These are phyloP conservation scores for Phyllotis vaccarum DNA, from an alignment of 2,797 vertebrate species.

Conservation along the genomic window DNA sequence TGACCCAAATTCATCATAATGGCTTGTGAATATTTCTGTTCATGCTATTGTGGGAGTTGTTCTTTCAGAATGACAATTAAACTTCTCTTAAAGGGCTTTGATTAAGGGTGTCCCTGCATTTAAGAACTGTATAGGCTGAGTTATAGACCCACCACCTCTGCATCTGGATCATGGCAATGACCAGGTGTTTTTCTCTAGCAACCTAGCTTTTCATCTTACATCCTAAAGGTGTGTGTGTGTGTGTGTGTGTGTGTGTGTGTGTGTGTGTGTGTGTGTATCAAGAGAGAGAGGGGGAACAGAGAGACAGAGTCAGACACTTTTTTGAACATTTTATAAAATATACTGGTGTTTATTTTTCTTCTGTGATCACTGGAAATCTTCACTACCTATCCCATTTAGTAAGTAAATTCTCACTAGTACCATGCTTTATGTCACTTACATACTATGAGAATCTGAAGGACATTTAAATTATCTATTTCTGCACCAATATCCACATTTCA, in stretches of 20 bases:
- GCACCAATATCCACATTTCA: neutral
- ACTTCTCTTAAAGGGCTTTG: slow-evolving; percentile 61
- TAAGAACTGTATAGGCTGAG: neutral
- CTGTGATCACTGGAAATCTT: neutral
- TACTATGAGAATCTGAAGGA: neutral
- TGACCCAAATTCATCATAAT: slow-evolving; percentile 63
- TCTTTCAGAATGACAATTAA: slow-evolving; percentile 77
- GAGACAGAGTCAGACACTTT: neutral
- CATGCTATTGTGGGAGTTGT: slow-evolving; percentile 49
- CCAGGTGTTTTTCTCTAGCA: slow-evolving; percentile 7
- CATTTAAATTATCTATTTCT: neutral
- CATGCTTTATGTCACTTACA: neutral
- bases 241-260: neutral
- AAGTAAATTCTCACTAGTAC: neutral
- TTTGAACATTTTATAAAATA: neutral
- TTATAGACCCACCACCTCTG: slow-evolving; percentile 13
- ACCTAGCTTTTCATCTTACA: neutral
- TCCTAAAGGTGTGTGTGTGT: neutral
- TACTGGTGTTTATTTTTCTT: neutral
- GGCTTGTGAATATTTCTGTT: slow-evolving; percentile 54
- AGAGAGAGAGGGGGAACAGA: neutral
- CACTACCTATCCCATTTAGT: neutral
- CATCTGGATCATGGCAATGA: slow-evolving; percentile 43
- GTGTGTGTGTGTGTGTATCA: neutral
- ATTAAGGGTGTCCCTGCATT: slow-evolving; percentile 59